A percentile compares a stretch with the other conserved stretches of the same genome.
Evolutionary conservation across 2,797 vertebrate species (phyloP).

Genomic region (Ispidina lecontei): DNA sequence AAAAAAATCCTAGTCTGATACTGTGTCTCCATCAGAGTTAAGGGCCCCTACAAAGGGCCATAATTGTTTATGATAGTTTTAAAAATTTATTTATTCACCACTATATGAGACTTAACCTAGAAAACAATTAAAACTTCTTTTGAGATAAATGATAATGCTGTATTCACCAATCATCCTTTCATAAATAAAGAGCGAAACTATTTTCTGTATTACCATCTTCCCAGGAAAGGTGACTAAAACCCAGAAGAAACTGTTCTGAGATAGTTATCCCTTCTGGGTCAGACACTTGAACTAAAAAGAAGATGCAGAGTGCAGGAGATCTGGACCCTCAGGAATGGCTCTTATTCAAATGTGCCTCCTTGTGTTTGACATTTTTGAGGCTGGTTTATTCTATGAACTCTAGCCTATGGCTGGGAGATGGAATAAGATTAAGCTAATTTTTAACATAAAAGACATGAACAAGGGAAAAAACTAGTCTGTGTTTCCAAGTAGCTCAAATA

Average conservation of each 20-base stretch:
- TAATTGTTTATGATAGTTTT: not conserved
- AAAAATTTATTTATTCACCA: not conserved
- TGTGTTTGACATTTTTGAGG: not conserved
- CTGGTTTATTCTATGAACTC: not conserved
- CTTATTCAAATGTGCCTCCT: not conserved
- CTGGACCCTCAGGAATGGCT: not conserved
- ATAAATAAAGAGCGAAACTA: not conserved
- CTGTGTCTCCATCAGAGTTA: not conserved
- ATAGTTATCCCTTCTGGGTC: not conserved
- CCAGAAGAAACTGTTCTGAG: not conserved
- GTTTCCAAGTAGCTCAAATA: conserved; percentile 22
- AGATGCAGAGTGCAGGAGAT: not conserved
- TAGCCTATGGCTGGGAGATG: not conserved
- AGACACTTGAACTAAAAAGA: not conserved
- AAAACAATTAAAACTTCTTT: not conserved
- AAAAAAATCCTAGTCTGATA: not conserved
- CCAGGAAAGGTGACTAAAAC: not conserved
- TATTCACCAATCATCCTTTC: not conserved
- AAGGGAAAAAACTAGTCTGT: not conserved
- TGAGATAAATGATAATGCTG: not conserved
- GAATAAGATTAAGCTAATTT: conserved; percentile 9
- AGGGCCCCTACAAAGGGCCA: not conserved
- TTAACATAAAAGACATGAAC: not conserved
- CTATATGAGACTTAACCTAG: not conserved
- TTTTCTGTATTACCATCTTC: not conserved